A percentile compares a stretch with the other conserved stretches of the same genome.
Evolutionary conservation across 1,140 invertebrate species (phyloP).

Genomic region (Olivierus martensii): DNA sequence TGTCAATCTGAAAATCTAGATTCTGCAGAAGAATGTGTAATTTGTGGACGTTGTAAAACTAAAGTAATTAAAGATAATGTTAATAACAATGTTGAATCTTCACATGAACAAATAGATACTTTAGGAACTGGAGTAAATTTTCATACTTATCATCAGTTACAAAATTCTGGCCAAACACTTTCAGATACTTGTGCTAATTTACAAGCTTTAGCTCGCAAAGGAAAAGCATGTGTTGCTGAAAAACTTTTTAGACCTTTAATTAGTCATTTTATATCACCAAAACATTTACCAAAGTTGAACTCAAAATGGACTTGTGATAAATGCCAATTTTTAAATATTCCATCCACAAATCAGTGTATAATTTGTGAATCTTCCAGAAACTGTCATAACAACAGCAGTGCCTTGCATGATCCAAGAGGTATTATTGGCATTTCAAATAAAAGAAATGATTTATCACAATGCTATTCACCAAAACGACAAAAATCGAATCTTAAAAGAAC

Average conservation of each 20-base stretch:
- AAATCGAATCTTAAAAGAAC: slow-evolving; percentile 43
- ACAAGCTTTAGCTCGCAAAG: not conserved
- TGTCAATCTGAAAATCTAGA: not conserved
- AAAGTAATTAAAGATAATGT: not conserved
- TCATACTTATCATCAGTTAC: not conserved
- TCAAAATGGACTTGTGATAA: slow-evolving; percentile 25
- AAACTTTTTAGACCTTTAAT: not conserved
- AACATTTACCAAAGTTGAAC: slow-evolving; percentile 15
- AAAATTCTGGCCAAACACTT: not conserved
- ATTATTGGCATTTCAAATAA: slow-evolving; percentile 6
- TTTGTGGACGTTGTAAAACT: not conserved
- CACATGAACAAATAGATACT: not conserved
- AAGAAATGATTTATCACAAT: slow-evolving; percentile 13
- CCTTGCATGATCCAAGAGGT: no score
- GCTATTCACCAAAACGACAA: slow-evolving; percentile 37
- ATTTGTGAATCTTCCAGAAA: slow-evolving; percentile 19
- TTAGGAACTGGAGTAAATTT: not conserved
- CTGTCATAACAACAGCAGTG: not conserved
- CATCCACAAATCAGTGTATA: slow-evolving; percentile 21
- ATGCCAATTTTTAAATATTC: slow-evolving; percentile 25
- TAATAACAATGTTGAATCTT: not conserved
- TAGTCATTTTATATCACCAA: slow-evolving; percentile 12
- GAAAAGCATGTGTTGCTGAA: not conserved
- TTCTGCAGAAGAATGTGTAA: not conserved
- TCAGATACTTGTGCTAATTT: not conserved